Evolutionary conservation across 2,797 vertebrate genomes (phyloP), one percentile per base, ranked within the genome.

Genomic region (Calcarius lapponicus): DNA sequence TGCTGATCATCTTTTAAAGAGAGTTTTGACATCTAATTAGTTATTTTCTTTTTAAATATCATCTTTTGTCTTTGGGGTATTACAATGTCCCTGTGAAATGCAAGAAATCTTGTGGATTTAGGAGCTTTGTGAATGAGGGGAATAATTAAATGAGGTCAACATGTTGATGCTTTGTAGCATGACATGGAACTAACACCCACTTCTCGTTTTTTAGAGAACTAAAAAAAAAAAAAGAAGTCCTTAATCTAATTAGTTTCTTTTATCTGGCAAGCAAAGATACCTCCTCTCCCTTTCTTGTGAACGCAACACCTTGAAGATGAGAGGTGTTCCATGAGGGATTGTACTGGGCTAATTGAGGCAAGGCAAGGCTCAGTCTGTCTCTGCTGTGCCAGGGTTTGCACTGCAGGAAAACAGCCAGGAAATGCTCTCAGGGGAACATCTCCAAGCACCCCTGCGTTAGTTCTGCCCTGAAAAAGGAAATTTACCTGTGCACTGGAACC

Each of bases 211-310:
- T 97, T 90, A 95, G 38, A 97, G 96, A 95, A 91, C 85, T 96
- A 11, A 24, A 25, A 34, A 58, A 97, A 20, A 45, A 21, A 45
- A 45, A 97, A 96, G 62, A 93, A 93, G 91, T 85, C 89, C 95
- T 92, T 89, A 95, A 95, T 96, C 96, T 98, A 98, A 98, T 98
- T 98, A 98, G 95, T 94, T 97, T 93, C 96, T 97, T 91, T 97
- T 94, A 97, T 96, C 95, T 96, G 87, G 74, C 79, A 80, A 95
- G 88, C 71, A 96, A 94, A 95, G 83, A 95, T 92, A 91, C 80
- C 89, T 96, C 92, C 82, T 93, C 89, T 84, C 1, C 1, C 73
- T 95, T 91, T 93, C 90, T 93, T 96, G 79, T 82, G 57, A 95
- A 89, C 62, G 54, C 32, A 14, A 96, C 82, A 97, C 96, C 97